Percentiles rank a stretch among this genome's conserved stretches.
phyloP scores from a whole-genome alignment of 2,888 invertebrate species.

The Tetropium fuscum region DNA sequence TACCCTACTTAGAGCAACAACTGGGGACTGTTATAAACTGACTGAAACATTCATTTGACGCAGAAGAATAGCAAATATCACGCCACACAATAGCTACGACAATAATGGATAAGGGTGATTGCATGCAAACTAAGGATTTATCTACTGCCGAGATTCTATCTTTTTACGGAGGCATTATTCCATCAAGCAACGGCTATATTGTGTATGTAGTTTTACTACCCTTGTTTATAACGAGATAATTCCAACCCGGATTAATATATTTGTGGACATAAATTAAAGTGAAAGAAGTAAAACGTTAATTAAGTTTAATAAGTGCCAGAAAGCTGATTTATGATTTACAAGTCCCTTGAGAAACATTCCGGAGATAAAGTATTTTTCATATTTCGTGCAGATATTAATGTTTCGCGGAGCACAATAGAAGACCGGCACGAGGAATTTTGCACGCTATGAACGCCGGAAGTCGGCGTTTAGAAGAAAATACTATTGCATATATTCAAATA shows the following conservation, averaged over 20 bases:
- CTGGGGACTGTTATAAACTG: conserved; percentile 14
- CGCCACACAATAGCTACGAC: conserved; percentile 15
- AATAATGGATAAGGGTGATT: conserved; percentile 15
- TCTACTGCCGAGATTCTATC: conserved; percentile 22
- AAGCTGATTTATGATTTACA: conserved; percentile 1
- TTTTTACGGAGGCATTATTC: conserved; percentile 11
- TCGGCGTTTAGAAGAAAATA: too few relatives aligned
- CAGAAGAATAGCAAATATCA: conserved; percentile 15
- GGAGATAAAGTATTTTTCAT: too few relatives aligned
- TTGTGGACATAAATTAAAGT: conserved; percentile 9
- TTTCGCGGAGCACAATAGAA: too few relatives aligned
- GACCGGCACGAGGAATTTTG: too few relatives aligned
- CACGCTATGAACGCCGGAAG: too few relatives aligned
- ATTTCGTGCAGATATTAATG: too few relatives aligned
- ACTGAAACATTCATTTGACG: conserved; percentile 3
- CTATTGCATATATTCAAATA: too few relatives aligned
- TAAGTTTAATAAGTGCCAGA: not conserved
- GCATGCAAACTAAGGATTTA: conserved; percentile 20
- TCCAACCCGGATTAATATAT: conserved; percentile 15
- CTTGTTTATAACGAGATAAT: conserved; percentile 19
- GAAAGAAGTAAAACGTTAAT: not conserved
- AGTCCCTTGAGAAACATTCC: too few relatives aligned
- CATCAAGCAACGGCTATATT: conserved; percentile 9
- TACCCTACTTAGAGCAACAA: too few relatives aligned
- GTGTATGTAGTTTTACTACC: conserved; percentile 13